Base-by-base conservation (phyloP, 1,140 invertebrate species). In the Sweltsa coloradensis region DNA sequence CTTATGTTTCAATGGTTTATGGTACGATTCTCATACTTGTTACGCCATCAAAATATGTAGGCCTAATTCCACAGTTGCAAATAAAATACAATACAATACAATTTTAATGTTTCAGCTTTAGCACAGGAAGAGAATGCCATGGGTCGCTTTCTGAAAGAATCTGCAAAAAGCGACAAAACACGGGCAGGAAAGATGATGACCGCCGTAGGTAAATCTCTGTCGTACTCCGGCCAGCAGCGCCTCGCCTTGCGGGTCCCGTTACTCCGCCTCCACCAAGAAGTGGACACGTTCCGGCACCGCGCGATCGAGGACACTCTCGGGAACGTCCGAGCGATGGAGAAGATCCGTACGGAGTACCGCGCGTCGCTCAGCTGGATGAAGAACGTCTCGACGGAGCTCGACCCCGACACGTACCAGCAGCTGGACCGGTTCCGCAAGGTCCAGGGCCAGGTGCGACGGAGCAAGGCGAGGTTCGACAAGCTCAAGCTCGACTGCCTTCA, bases 341-440 rank as follows among this genome's bases (percentile, higher is more conserved):
- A 87, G 60, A 77, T 85, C 2, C 74, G 97, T 45, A 96, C 89
- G n/a, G 93, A 97, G 57, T 99, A 99, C 66, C 71, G 89, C 46
- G 94, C 93, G 1, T 88, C 93, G 1, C 71, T 99, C 2, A 83
- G 89, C 58, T 99, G 97, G 96, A 99, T 99, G 95, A 99, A 99
- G 69, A 89, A 96, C 53, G 80, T 91, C 2, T 97, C 93, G 45
- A 82, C 88, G 53, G 85, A 97, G 63, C 70, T 99, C 14, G 94
- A 99, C 70, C 97, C 97, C 0, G 96, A 99, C 60, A 93, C 90
- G 0, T 89, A 85, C 41, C 87, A 90, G 57, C 91, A 96, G 49
- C 66, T 99, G 29, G 93, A 98, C 56, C 93, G 89, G 66, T 99
- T 97, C 65, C 73, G 95, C 55, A 97, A 94, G 66, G 91, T 78